A percentile compares a stretch with the other conserved stretches of the same genome.
Conservation (phyloP, 2,888 invertebrate species). For the Cyclophora albipunctata region DNA sequence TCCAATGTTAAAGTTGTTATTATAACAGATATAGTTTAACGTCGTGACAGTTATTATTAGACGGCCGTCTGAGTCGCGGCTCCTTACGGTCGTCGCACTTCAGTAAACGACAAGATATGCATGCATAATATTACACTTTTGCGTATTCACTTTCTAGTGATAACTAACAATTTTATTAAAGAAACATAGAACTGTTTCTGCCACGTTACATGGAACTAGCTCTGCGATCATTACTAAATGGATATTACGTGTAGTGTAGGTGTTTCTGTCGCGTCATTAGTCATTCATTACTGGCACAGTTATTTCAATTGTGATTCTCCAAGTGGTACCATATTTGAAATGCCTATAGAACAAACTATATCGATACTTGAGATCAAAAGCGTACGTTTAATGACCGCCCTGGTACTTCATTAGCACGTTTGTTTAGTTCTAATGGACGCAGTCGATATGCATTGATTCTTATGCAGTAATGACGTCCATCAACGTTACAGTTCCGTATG, state of each 20-base stretch:
- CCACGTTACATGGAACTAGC: no score
- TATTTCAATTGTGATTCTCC: no score
- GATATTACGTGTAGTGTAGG: slow-evolving; percentile 5
- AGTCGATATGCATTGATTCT: slow-evolving; percentile 18
- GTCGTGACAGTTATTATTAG: slow-evolving; percentile 48
- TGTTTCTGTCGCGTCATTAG: neutral
- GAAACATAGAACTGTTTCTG: no score
- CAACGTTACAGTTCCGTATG: slow-evolving; percentile 34
- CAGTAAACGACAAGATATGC: slow-evolving; percentile 29
- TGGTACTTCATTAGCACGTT: slow-evolving; percentile 13
- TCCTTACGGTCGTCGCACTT: slow-evolving; percentile 52
- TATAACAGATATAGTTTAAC: slow-evolving; percentile 17
- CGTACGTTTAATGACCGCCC: no score
- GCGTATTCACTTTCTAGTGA: slow-evolving; percentile 18
- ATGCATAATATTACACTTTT: slow-evolving; percentile 25
- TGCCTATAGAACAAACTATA: no score
- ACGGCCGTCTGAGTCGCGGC: slow-evolving; percentile 34
- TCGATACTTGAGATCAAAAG: no score
- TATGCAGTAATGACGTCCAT: slow-evolving; percentile 25
- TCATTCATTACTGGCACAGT: slow-evolving; percentile 6
- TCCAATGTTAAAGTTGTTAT: slow-evolving; percentile 8
- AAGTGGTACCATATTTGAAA: no score
- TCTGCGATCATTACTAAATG: slow-evolving; percentile 14
- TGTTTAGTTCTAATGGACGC: slow-evolving; percentile 15
- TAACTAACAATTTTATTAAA: neutral